Base-by-base conservation (phyloP, 2,113 vertebrate species). In the Eulemur macaco region DNA sequence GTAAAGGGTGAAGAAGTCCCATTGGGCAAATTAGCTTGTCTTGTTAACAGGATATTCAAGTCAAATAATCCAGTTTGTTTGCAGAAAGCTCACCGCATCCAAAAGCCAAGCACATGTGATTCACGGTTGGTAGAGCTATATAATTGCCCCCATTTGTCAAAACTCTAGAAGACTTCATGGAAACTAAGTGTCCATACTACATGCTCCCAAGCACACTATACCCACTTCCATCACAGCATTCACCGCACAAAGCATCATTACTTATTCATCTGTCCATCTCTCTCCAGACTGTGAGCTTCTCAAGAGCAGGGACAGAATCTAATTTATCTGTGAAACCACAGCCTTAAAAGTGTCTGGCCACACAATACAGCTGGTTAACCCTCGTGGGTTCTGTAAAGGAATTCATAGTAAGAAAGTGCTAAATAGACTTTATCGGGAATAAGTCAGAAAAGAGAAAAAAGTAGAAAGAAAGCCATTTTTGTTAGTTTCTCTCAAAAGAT, bases 121-220 rank as follows among this genome's bases (percentile, higher is more conserved):
- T 95, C 84, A 80, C 93, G 95, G 95, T 89, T 89, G 86, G 86
- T 42, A 93, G 77, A 96, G 23, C 63, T 91, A 2, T 21, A 6
- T 93, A 91, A 97, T 52, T 93, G 94, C 11, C 56, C 66, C 93
- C 86, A 93, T 94, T 93, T 94, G 86, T 97, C 96, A 97, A 85
- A 96, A 94, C 86, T 93, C 83, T 20, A 89, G 31, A 96, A 96
- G 66, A 93, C 60, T 60, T 96, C 88, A 76, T 50, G 54, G 69
- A 90, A 84, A 47, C 37, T 47, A 54, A 95, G 37, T n/a, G 25
- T 74, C 54, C 81, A 89, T 21, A 54, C 80, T 47, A 91, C 56
- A 27, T 1, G 3, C n/a, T 89, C 81, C 83, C 13, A 11, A 73
- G 50, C n/a, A 66, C 18, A 56, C n/a, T 8, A 2, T 2, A 17